Conservation (phyloP, 2,888 invertebrate genomes). For the Drosophila flavopinicola region DNA sequence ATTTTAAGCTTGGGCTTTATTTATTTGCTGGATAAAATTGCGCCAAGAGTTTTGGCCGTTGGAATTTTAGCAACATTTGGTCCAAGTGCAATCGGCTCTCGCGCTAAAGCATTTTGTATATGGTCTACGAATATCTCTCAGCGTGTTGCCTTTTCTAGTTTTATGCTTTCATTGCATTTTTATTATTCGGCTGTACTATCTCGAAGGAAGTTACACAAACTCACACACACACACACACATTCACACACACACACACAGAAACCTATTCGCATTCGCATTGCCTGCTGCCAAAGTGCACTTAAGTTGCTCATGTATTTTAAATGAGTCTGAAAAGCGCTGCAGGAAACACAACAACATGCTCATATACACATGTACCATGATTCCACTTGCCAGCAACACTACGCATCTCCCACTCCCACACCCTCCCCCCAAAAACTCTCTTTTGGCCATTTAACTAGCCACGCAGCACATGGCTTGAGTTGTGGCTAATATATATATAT, state of each 20-base stretch:
- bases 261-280: conserved; percentile 53
- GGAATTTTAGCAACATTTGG: conserved; percentile 46
- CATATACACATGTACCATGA: conserved; percentile 39
- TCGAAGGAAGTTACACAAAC: conserved; percentile 63
- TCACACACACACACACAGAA: not conserved
- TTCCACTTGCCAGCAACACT: conserved; percentile 19
- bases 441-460: conserved; percentile 51
- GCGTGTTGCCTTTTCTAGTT: conserved; percentile 68
- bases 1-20: conserved; percentile 49
- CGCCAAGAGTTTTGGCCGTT: conserved; percentile 16
- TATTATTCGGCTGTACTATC: conserved; percentile 70
- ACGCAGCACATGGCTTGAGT: conserved; percentile 38
- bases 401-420: no score
- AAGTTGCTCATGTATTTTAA: conserved; percentile 82
- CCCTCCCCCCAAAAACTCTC: conserved; percentile 15
- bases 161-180: conserved; percentile 78
- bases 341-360: conserved; percentile 67
- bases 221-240: conserved; percentile 5
- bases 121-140: conserved; percentile 29
- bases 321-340: conserved; percentile 79
- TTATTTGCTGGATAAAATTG: conserved; percentile 48
- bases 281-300: conserved; percentile 79
- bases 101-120: conserved; percentile 33
- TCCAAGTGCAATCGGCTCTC: conserved; percentile 21
- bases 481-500: conserved; percentile 32